Base-by-base conservation (phyloP, 1,140 invertebrate species). In the Carposina sasakii region DNA sequence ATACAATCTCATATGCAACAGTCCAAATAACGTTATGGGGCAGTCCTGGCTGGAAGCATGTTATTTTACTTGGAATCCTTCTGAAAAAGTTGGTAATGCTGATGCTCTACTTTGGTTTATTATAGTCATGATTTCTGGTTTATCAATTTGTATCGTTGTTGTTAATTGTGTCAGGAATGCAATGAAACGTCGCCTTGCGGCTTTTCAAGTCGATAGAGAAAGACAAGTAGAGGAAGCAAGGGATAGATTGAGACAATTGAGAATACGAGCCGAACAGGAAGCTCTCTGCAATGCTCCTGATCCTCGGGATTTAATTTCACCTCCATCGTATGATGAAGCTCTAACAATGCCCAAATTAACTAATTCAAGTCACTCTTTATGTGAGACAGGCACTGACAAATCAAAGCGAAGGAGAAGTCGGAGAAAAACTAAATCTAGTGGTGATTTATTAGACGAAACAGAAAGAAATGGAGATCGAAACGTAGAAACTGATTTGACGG, bases 241-340 rank as follows among this genome's bases (percentile, higher is more conserved):
- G 60, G 76, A 85, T 34, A 67, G 87, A 54, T 63, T 87, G 2
- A 76, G 88, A 53, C 72, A 89, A 60, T 68, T 87, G 40, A 73
- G 87, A 47, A 86, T 89, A 36, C 68, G 85, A 12, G 65, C 86
- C 33, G 87, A 89, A 61, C 88, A 89, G 52, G 87, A 89, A 67
- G 82, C 78, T 22, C 63, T 87, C 52, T 70, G 86, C 64, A 90
- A 87, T 64, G 76, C 90, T 54, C 70, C 89, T 61, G 85, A 90
- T 86, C 82, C 86, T 68, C 71, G 90, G 47, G 91, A 92, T 77
- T 73, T 90, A 12, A 85, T 90, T 24, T 81, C 86, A 5, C 88
- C 91, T 43, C 92, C 92, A 1, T 89, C 88, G n/a, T 93, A 93
- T 60, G 89, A 89, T 53, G 91, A 93, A 76, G 92, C 91, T 9